phyloP scores from a whole-genome alignment of 2,797 vertebrate species.

The Semaprochilodus insignis region DNA sequence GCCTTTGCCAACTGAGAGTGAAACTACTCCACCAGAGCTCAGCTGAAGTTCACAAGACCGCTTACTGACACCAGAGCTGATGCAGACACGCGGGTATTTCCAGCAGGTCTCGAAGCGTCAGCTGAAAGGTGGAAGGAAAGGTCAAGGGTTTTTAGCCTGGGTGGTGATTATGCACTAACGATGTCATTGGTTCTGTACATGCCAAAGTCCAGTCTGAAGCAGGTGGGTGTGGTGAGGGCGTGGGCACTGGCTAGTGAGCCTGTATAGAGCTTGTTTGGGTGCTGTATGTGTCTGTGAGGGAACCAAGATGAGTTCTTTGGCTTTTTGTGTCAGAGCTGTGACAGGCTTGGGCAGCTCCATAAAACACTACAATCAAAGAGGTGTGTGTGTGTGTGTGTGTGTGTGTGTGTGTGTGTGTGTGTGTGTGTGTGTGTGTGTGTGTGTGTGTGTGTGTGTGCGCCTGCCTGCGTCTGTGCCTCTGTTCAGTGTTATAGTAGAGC shows the following conservation, averaged over 20 bases:
- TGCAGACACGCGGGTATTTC: not conserved
- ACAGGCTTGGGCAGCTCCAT: constrained; percentile 3
- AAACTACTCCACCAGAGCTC: no score
- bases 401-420: constrained; percentile 68
- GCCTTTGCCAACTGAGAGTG: not conserved
- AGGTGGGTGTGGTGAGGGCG: not conserved
- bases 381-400: constrained; percentile 65
- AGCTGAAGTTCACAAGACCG: not conserved
- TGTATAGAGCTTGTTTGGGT: no score
- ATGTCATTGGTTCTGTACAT: not conserved
- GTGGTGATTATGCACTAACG: not conserved
- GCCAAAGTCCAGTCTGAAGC: constrained; percentile 3
- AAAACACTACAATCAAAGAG: constrained; percentile 58
- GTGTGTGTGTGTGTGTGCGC: constrained; percentile 68
- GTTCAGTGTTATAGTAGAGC: constrained; percentile 4
- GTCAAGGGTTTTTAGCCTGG: not conserved
- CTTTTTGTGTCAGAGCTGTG: constrained; percentile 10
- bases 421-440: constrained; percentile 68
- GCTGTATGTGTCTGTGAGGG: not conserved
- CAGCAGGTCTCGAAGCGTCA: not conserved
- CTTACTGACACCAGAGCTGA: not conserved
- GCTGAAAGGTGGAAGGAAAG: not conserved
- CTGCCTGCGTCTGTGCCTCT: constrained; percentile 13
- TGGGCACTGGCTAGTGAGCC: no score
- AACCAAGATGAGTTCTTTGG: constrained; percentile 4